Evolutionary conservation across 2,113 vertebrate genomes (phyloP).

Genomic region (Tetrao urogallus): DNA sequence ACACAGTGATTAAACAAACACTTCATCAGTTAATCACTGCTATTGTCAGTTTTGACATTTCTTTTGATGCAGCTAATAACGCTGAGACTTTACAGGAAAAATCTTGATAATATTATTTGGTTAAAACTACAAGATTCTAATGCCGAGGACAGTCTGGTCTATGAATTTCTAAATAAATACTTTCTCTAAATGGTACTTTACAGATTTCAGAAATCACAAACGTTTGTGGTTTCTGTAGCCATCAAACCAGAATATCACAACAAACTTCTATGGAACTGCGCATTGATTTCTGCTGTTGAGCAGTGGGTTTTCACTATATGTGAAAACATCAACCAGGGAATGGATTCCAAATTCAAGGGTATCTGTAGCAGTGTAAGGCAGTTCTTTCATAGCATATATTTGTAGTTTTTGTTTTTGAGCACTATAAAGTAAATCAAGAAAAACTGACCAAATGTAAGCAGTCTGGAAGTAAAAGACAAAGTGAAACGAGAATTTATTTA

Average conservation of each 20-base stretch:
- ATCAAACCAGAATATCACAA: background rate
- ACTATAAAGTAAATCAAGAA: background rate
- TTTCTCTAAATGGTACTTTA: background rate
- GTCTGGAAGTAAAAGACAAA: background rate
- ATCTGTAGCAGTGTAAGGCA: background rate
- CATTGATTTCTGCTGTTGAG: background rate
- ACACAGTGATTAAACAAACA: background rate
- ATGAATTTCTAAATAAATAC: background rate
- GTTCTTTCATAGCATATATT: background rate
- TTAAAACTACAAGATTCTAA: background rate
- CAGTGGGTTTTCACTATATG: accelerated
- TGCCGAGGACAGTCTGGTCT: background rate
- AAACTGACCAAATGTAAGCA: background rate
- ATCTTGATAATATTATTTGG: background rate
- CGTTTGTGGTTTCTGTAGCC: background rate
- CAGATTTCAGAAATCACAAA: background rate
- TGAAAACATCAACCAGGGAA: background rate
- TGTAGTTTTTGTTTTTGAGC: background rate
- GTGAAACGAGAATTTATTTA: background rate
- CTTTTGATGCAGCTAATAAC: background rate
- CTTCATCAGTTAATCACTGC: constrained; percentile 55
- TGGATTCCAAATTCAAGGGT: background rate
- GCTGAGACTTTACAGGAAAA: background rate
- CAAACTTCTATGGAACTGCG: background rate
- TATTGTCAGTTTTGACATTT: constrained; percentile 28